Evolutionary conservation across 2,888 invertebrate species (phyloP), one percentile per base, ranked within the genome.

Genomic region (Dendrolimus houi): DNA sequence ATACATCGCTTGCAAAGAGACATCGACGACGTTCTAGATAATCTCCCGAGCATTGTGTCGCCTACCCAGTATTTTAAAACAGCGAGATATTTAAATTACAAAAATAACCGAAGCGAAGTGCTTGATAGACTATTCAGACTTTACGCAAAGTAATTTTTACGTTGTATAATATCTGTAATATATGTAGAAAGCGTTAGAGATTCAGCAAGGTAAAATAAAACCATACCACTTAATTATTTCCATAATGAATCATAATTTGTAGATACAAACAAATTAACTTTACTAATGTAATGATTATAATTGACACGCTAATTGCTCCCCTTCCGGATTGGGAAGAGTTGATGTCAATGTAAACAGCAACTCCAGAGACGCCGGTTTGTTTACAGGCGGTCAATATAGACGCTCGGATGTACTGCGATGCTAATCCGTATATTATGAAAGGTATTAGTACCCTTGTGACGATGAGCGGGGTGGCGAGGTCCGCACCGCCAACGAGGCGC

Each of bases 401-500:
- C 60, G 62, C 57, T 54, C 55, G 54, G 55, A 58, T 58, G 56
- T 59, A 59, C 53, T 12, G 56, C 52, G 29, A 52, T 53, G 58
- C 54, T 53, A 53, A 55, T 41, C 54, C 47, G 10, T 10, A 47
- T 47, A 47, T 9, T 12, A 47, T 47, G 12, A 47, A 47, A 10
- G 55, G 59, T 65, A 65, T 68, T 67, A 76, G 78, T 94, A 97
- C 97, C 94, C 95, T 95, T 66, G 97, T 97, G 81, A 97, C 94
- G 83, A 97, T 95, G 79, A 97, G 93, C 62, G 97, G 97, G 56
- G 96, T 94, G 77, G 95, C 95, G 74, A 96, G 93, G 91, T 97
- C 97, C 66, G 95, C 93, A 70, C 97, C 97, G 70, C 97, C 97
- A 66, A 96, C 95, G 69, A 97, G 92, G 71, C 97, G 94, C 72